phyloP scores from a whole-genome alignment of 2,888 invertebrate genomes.

The Pheosia tremula region DNA sequence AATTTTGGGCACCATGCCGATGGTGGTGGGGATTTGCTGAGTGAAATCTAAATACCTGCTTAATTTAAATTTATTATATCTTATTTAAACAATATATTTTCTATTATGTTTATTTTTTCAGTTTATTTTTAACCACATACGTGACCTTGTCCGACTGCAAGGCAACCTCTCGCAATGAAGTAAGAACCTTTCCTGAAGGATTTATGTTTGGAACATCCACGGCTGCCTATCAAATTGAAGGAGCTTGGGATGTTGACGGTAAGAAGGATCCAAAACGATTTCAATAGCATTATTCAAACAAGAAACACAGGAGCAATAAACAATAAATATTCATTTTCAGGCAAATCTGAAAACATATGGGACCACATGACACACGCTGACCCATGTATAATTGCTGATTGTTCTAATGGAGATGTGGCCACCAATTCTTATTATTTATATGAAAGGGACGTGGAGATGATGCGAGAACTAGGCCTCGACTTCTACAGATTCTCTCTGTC shows the following conservation, averaged over 20 bases:
- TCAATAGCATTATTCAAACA: too few species aligned
- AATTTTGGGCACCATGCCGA: too few species aligned
- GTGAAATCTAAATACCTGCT: too few species aligned
- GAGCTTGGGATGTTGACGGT: slow-evolving; percentile 55
- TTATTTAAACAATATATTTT: too few species aligned
- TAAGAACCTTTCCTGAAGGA: slow-evolving; percentile 20
- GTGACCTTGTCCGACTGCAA: slow-evolving; percentile 7
- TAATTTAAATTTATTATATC: too few species aligned
- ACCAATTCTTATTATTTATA: slow-evolving; percentile 14
- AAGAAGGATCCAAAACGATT: slow-evolving; percentile 2
- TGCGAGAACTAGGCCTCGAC: slow-evolving; percentile 11
- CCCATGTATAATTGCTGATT: slow-evolving; percentile 8
- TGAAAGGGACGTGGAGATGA: slow-evolving; percentile 14
- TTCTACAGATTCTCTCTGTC: slow-evolving; percentile 13
- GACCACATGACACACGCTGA: slow-evolving; percentile 12
- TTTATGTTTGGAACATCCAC: slow-evolving; percentile 48
- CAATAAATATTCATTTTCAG: slow-evolving; percentile 6
- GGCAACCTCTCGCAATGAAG: slow-evolving; percentile 3
- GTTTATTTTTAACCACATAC: not conserved
- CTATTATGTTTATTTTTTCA: not conserved
- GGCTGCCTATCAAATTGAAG: slow-evolving; percentile 52
- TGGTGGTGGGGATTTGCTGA: too few species aligned
- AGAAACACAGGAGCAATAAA: too few species aligned
- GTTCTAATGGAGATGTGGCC: slow-evolving; percentile 11
- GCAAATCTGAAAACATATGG: slow-evolving; percentile 13